Percentiles rank a stretch among this genome's conserved stretches.
Conservation (phyloP, 2,113 vertebrate genomes). For the Columba livia region DNA sequence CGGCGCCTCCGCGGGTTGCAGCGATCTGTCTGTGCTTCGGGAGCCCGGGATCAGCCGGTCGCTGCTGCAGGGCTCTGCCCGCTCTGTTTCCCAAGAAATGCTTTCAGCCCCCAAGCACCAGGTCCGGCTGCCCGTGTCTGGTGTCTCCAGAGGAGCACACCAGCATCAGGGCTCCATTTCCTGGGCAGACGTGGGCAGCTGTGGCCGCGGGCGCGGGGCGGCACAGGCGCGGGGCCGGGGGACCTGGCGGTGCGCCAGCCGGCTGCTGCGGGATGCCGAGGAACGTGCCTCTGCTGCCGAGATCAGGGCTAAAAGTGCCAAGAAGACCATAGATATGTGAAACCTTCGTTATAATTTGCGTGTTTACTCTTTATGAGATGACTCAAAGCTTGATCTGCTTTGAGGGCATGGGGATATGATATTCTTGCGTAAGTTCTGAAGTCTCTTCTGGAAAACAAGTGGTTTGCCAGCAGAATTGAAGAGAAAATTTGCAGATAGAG, state of each 20-base stretch:
- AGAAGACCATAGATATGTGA: background rate
- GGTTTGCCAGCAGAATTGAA: background rate
- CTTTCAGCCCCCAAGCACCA: rapidly evolving
- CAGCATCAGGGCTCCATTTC: background rate
- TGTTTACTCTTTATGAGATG: background rate
- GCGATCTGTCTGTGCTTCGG: rapidly evolving
- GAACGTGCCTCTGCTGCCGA: background rate
- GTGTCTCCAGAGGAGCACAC: rapidly evolving
- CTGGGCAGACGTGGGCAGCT: background rate
- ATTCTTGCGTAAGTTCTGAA: background rate
- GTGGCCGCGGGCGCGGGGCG: rapidly evolving
- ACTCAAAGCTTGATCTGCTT: background rate
- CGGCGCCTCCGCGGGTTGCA: rapidly evolving
- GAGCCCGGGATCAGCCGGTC: rapidly evolving
- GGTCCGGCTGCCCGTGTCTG: background rate
- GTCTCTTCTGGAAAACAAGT: background rate
- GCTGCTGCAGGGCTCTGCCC: background rate
- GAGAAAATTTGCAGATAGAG: background rate
- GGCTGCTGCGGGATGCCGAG: background rate
- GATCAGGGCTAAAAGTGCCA: background rate
- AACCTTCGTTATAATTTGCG: background rate
- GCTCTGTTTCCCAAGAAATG: background rate
- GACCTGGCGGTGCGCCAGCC: background rate
- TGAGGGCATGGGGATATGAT: background rate
- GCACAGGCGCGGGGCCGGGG: rapidly evolving